Evolutionary conservation across 2,113 vertebrate species (phyloP).

Genomic region (Paedocypris sp.): DNA sequence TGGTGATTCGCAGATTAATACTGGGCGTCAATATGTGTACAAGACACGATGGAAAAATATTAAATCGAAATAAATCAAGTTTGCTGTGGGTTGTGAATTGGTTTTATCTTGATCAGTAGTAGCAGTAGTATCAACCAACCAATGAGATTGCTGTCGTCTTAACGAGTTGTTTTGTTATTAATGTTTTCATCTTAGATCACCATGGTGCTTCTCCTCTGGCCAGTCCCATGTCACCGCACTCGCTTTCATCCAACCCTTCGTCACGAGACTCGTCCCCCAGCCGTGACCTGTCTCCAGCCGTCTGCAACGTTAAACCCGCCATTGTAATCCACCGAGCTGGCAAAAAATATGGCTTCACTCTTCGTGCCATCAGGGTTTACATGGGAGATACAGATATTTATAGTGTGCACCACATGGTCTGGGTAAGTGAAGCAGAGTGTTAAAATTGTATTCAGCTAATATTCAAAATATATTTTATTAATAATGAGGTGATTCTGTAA

Average conservation of each 20-base stretch:
- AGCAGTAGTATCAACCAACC: too few relatives aligned
- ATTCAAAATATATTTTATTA: not conserved
- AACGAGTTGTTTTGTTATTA: too few relatives aligned
- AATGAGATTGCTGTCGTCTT: too few relatives aligned
- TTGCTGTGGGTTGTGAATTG: too few relatives aligned
- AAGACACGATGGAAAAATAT: too few relatives aligned
- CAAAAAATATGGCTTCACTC: constrained; percentile 97
- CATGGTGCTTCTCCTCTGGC: constrained; percentile 85
- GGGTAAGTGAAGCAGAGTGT: constrained; percentile 69
- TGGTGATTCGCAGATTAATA: too few relatives aligned
- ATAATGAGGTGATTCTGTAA: not conserved
- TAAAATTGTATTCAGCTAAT: not conserved
- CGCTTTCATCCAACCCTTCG: constrained; percentile 91
- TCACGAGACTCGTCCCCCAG: constrained; percentile 95
- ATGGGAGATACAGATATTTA: constrained; percentile 95
- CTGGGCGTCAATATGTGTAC: too few relatives aligned
- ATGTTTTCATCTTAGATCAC: constrained; percentile 84
- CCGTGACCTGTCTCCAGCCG: constrained; percentile 81
- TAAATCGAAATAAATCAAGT: too few relatives aligned
- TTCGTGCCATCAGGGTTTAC: constrained; percentile 91
- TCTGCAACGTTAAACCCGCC: constrained; percentile 71
- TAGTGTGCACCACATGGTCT: constrained; percentile 95
- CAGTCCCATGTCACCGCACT: constrained; percentile 96
- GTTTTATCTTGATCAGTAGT: too few relatives aligned
- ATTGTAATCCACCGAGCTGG: constrained; percentile 85